A percentile compares a stretch with the other conserved stretches of the same genome.
These are phyloP conservation scores for Hypomecis punctinalis DNA, from an alignment of 2,888 invertebrate genomes.

Conservation along the genomic window DNA sequence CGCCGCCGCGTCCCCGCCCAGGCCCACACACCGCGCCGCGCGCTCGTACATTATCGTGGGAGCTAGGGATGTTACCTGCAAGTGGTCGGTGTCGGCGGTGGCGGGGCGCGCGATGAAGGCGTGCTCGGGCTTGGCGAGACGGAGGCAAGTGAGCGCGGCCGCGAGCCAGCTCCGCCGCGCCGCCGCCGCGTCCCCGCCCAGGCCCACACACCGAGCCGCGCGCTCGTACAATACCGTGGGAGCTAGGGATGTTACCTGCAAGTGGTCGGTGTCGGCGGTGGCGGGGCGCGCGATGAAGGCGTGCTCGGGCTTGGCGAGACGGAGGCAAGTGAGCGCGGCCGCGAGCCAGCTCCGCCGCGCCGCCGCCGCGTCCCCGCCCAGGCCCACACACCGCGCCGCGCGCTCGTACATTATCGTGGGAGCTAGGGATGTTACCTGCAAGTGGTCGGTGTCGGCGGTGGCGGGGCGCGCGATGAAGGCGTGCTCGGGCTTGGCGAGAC, in stretches of 20 bases:
- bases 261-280: too few species aligned
- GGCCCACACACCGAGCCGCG: conserved; percentile 89
- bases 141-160: conserved; percentile 91
- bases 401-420: too few species aligned
- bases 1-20: too few species aligned
- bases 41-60: too few species aligned
- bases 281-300: too few species aligned
- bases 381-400: too few species aligned
- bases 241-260: conserved; percentile 50
- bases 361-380: too few species aligned
- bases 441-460: conserved; percentile 31
- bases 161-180: conserved; percentile 91
- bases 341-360: too few species aligned
- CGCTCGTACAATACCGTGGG: conserved; percentile 97
- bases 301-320: too few species aligned
- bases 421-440: conserved; percentile 45
- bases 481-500: conserved; percentile 90
- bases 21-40: too few species aligned
- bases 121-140: conserved; percentile 90
- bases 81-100: conserved; percentile 31
- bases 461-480: conserved; percentile 94
- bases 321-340: too few species aligned
- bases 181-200: conserved; percentile 82
- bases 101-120: conserved; percentile 94
- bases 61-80: conserved; percentile 45